Percentiles rank a stretch among this genome's conserved stretches.
Evolutionary conservation across 1,140 invertebrate genomes (phyloP).

Genomic region (Neotoxoptera formosana): DNA sequence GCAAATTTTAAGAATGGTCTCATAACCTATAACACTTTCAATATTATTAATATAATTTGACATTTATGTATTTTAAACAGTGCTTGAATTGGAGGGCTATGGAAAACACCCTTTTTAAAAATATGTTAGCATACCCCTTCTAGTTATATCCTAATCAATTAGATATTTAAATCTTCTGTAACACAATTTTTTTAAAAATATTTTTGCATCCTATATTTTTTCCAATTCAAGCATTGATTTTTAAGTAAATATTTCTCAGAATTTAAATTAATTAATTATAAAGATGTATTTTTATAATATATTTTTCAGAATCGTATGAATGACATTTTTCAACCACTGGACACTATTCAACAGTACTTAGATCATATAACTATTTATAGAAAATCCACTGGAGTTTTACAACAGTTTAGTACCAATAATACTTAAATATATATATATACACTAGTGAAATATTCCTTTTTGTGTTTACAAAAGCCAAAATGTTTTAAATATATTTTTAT

Average conservation of each 20-base stretch:
- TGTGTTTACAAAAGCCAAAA: not conserved
- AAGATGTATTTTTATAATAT: not conserved
- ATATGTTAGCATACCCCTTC: no score
- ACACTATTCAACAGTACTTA: constrained; percentile 93
- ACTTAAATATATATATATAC: not conserved
- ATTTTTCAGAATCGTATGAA: constrained; percentile 71
- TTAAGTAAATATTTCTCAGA: no score
- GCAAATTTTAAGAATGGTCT: not conserved
- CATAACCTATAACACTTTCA: not conserved
- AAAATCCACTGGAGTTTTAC: constrained; percentile 67
- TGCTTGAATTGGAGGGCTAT: no score
- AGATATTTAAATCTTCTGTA: no score
- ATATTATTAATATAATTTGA: not conserved
- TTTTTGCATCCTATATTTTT: no score
- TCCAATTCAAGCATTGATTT: no score
- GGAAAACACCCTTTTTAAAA: no score
- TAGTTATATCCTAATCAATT: no score
- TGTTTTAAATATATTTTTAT: not conserved
- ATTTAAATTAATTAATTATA: not conserved
- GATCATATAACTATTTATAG: constrained; percentile 92
- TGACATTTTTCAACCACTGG: constrained; percentile 86
- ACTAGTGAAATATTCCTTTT: not conserved
- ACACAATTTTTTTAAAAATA: no score
- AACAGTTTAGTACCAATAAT: constrained; percentile 32
- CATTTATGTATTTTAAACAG: not conserved